Base-by-base conservation (phyloP, 2,888 invertebrate species). In the Cheilosia scutellata region DNA sequence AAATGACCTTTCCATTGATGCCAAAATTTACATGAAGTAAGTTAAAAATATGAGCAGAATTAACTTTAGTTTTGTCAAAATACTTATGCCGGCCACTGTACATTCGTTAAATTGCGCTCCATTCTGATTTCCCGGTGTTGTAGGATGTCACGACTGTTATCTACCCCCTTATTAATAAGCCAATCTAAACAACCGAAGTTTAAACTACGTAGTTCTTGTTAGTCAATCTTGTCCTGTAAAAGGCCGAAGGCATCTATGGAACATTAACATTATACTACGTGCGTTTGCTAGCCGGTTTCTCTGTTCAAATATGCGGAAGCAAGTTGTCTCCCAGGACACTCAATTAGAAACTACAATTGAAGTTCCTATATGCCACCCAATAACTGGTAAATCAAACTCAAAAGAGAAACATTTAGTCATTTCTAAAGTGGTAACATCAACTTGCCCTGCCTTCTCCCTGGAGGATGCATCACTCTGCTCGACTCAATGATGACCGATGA, bases 401-500 rank as follows among this genome's bases (percentile, higher is more conserved):
- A 70, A 62, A 71, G 51, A 37, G 40, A 75, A 66, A 70, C 75
- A 71, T 58, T 74, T 70, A 78, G 71, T 60, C 82, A 71, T 42
- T 75, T 66, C 20, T 44, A 37, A 58, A 57, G 40, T 60, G 57
- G 55, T 7, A 42, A 44, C 80, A 70, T 63, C 44, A 80, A 40
- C 55, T 11, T 37, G 37, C 37, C 9, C 37, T n/a, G 31, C 40
- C 47, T n/a, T 47, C n/a, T 70, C 74, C 82, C 82, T 40, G 11
- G 75, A 63, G 76, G 70, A 58, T 37, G 31, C 40, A n/a, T 31
- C 60, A 71, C 66, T 70, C 55, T 42, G 13, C 44, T 53, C 40
- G 53, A 82, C 65, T 72, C 77, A 47, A 66, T 55, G 49, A 82
- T 72, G 74, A 57, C 71, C 78, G 68, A 57, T 47, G 60, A 82